Base-by-base conservation (phyloP, 2,888 invertebrate species). In the Eupithecia tripunctaria region DNA sequence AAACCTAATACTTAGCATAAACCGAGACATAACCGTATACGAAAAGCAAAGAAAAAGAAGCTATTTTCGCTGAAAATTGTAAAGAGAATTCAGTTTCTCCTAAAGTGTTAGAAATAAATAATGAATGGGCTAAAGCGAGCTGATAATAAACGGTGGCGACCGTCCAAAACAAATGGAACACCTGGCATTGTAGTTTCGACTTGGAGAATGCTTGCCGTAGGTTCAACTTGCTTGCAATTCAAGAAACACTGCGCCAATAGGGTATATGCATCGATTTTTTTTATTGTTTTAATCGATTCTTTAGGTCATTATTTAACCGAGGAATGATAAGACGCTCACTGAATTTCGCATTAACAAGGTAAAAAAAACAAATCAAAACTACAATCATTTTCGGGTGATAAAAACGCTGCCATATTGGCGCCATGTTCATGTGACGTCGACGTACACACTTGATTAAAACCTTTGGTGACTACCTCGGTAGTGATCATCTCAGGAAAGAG, bases 91-190 rank as follows among this genome's bases (percentile, higher is more conserved):
- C 2, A 3, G 25, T 25, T 56, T 14, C 51, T 12, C 12, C 21
- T 12, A 4, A 56, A 56, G 21, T 56, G 25, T 56, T 56, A 25
- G 12, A 25, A 56, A 56, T 56, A 56, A 56, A 56, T 56, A 56
- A 25, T 25, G 56, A 25, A 56, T 14, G 47, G 21, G 21, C 51
- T 51, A 56, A 56, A 12, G 25, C 25, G 12, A 56, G 25, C 56
- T 56, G 56, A 56, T 25, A 25, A 25, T 56, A 56, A 56, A 56
- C 5, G 21, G 56, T 56, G 56, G 56, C 56, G 25, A 56, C 1
- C 12, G 56, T 25, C 56, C 56, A 56, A 56, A 56, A 25, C 56
- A 56, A 56, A 25, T 14, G 25, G 56, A 56, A 56, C 56, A 56
- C 56, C 56, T 56, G 56, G 25, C 21, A 51, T 51, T 51, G 21